Evolutionary conservation across 2,113 vertebrate species (phyloP).

Genomic region (Oceanites oceanicus): DNA sequence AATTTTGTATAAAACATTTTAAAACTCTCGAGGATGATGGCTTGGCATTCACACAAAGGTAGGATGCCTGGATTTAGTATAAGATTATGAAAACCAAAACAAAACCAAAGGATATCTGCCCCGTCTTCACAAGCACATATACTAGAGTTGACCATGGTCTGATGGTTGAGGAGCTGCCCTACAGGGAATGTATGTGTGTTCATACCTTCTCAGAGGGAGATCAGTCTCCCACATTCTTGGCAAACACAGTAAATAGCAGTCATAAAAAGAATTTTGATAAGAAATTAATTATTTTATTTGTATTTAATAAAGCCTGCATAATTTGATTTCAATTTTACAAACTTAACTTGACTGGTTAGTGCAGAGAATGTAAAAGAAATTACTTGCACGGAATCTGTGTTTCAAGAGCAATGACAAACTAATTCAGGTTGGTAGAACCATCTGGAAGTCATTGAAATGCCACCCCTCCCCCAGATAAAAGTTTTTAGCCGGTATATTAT

Average conservation of each 20-base stretch:
- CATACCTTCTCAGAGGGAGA: not conserved
- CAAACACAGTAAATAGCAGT: not conserved
- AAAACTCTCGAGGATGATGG: not conserved
- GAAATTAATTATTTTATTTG: not conserved
- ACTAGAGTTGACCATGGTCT: not conserved
- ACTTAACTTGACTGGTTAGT: not conserved
- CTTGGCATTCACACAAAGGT: not conserved
- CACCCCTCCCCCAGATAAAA: not conserved
- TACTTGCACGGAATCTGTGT: not conserved
- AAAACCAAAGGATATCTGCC: not conserved
- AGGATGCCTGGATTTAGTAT: not conserved
- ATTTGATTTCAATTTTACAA: not conserved
- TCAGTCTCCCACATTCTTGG: not conserved
- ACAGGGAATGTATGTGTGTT: not conserved
- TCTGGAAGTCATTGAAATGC: not conserved
- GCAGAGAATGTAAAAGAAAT: not conserved
- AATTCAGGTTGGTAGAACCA: not conserved
- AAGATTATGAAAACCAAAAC: not conserved
- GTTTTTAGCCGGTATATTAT: not conserved
- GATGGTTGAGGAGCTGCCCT: not conserved
- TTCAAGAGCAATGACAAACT: not conserved
- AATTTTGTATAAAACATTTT: not conserved
- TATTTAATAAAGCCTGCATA: not conserved
- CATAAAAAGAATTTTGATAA: not conserved
- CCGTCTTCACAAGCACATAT: not conserved